These are phyloP conservation scores for Vulpes lagopus DNA, from an alignment of 2,113 vertebrate species.

Conservation along the genomic window DNA sequence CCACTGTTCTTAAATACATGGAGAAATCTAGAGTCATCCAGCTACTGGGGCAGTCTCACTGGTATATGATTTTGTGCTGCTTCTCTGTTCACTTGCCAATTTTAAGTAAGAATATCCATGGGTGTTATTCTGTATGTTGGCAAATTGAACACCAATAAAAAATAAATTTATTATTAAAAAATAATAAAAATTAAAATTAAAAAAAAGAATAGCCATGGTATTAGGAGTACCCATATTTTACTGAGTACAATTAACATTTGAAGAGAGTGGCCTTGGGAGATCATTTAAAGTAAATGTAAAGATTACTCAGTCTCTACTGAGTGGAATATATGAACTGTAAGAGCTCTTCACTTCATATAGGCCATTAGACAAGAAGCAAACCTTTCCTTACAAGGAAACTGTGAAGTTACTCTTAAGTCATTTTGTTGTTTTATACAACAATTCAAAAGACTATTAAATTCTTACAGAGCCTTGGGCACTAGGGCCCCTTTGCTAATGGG, in stretches of 20 bases:
- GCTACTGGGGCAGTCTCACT: not conserved
- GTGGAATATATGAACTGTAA: not conserved
- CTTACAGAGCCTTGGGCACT: not conserved
- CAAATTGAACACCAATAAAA: too few species aligned
- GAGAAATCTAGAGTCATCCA: not conserved
- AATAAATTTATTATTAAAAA: too few species aligned
- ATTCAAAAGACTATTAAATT: not conserved
- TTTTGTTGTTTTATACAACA: slow-evolving; percentile 30
- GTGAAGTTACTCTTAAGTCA: not conserved
- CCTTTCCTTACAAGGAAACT: not conserved
- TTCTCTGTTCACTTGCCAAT: not conserved
- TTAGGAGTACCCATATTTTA: not conserved
- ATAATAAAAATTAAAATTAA: too few species aligned
- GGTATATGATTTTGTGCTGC: not conserved
- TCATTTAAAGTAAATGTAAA: not conserved
- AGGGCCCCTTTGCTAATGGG: not conserved
- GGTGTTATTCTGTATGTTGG: too few species aligned
- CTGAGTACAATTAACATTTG: not conserved
- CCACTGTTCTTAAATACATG: not conserved
- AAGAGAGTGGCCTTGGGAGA: not conserved
- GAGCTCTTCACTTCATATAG: not conserved
- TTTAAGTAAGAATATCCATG: not conserved
- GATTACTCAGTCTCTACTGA: not conserved
- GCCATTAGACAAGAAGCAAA: not conserved
- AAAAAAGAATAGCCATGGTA: not conserved